phyloP scores from a whole-genome alignment of 2,797 vertebrate species.

The Poeciliopsis gracilis region DNA sequence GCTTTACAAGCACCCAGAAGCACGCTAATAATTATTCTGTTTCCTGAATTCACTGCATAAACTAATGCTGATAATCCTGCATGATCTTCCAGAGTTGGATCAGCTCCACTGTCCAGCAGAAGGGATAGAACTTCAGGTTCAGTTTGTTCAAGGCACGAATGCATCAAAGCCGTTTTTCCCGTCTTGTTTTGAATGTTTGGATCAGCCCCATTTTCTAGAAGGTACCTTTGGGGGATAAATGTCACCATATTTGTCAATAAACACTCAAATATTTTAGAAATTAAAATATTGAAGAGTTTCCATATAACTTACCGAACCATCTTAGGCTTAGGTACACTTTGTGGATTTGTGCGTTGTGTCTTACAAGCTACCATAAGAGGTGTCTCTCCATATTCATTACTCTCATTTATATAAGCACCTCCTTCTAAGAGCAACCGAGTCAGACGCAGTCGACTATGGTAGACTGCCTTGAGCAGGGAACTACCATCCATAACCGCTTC shows the following conservation, averaged over 20 bases:
- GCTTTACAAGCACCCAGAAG: slow-evolving; percentile 87
- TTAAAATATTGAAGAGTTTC: neutral
- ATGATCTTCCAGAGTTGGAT: slow-evolving; percentile 89
- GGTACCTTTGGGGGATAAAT: slow-evolving; percentile 81
- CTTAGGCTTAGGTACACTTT: slow-evolving; percentile 85
- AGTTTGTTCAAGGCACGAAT: slow-evolving; percentile 85
- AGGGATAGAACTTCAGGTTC: slow-evolving; percentile 84
- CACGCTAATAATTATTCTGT: slow-evolving; percentile 82
- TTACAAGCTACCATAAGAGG: slow-evolving; percentile 91
- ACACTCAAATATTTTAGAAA: neutral
- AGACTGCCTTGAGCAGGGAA: slow-evolving; percentile 89
- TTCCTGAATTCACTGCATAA: slow-evolving; percentile 85
- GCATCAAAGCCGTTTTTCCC: slow-evolving; percentile 91
- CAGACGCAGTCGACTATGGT: slow-evolving; percentile 88
- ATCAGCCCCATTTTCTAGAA: slow-evolving; percentile 90
- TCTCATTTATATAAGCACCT: slow-evolving; percentile 92
- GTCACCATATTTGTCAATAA: slow-evolving; percentile 2
- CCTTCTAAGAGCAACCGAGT: slow-evolving; percentile 90
- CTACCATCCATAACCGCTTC: slow-evolving; percentile 70
- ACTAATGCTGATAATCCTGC: slow-evolving; percentile 84
- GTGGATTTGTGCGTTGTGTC: slow-evolving; percentile 82
- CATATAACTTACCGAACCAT: slow-evolving; percentile 83
- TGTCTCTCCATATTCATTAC: slow-evolving; percentile 89
- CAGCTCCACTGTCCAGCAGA: slow-evolving; percentile 83
- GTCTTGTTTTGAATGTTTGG: slow-evolving; percentile 93